Percentiles rank a stretch among this genome's conserved stretches.
Evolutionary conservation across 2,113 vertebrate species (phyloP).

Genomic region (Xyliphius kryptos): DNA sequence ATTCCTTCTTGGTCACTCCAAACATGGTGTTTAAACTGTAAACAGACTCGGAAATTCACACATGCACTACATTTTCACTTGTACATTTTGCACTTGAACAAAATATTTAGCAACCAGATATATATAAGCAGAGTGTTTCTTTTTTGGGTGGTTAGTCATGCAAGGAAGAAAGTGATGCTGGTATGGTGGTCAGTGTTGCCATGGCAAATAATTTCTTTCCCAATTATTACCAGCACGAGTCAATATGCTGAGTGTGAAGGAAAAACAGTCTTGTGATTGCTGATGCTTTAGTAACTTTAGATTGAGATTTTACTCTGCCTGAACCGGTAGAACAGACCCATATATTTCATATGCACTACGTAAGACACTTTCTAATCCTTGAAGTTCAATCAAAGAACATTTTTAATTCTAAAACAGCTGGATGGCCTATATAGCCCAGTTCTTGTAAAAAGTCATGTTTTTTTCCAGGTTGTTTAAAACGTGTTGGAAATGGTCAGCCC

Average conservation of each 20-base stretch:
- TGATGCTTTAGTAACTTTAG: slow-evolving; percentile 23
- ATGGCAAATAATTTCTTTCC: background rate
- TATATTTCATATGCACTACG: slow-evolving; percentile 1
- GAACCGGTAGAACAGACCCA: slow-evolving; percentile 20
- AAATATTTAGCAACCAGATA: slow-evolving; percentile 10
- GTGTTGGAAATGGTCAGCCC: no score
- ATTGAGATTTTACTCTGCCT: background rate
- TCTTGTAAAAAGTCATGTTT: no score
- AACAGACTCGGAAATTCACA: slow-evolving; percentile 10
- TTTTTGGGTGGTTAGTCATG: background rate
- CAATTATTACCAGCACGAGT: background rate
- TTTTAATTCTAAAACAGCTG: no score
- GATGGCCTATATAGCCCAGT: no score
- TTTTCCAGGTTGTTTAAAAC: no score
- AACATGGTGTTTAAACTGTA: slow-evolving; percentile 31
- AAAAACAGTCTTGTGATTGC: slow-evolving; percentile 33
- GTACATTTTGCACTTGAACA: slow-evolving; percentile 17
- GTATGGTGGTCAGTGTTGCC: slow-evolving; percentile 30
- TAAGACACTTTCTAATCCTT: no score
- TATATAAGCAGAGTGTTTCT: background rate
- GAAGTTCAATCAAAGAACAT: no score
- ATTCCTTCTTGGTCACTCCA: slow-evolving; percentile 20
- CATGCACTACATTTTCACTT: slow-evolving; percentile 17
- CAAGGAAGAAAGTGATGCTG: background rate
- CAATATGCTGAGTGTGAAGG: slow-evolving; percentile 17